phyloP scores from a whole-genome alignment of 2,113 vertebrate genomes.

The Aptenodytes forsteri region DNA sequence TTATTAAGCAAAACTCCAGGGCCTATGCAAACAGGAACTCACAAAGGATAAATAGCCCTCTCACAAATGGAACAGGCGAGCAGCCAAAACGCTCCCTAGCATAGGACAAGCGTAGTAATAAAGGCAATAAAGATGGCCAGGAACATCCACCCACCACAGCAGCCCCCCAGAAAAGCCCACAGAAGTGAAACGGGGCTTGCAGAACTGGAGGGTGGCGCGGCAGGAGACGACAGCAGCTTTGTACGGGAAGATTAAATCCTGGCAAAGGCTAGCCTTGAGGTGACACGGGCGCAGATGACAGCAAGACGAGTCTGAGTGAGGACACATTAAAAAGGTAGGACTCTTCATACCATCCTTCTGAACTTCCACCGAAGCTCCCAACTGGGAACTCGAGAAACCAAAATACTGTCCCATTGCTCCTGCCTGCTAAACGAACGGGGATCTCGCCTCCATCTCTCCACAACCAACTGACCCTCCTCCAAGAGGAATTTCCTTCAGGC shows the following conservation, averaged over 20 bases:
- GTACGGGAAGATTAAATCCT: not conserved
- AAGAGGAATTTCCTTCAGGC: not conserved
- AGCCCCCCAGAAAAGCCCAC: not conserved
- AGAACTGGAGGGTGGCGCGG: not conserved
- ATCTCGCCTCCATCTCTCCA: not conserved
- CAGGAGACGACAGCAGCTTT: not conserved
- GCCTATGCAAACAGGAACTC: not conserved
- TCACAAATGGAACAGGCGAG: not conserved
- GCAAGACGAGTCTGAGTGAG: fast-evolving
- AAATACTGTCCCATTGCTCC: too few relatives aligned
- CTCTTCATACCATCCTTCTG: fast-evolving
- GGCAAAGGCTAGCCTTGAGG: not conserved
- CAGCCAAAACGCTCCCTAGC: not conserved
- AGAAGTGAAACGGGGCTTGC: fast-evolving
- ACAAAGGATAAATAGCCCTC: not conserved
- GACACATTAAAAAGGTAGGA: fast-evolving
- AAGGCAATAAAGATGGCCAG: not conserved
- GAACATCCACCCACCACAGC: not conserved
- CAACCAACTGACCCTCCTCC: not conserved
- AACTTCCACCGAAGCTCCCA: not conserved
- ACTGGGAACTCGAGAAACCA: not conserved
- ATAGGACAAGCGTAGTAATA: not conserved
- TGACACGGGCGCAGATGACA: not conserved
- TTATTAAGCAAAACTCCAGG: not conserved
- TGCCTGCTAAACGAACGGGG: not conserved